These are phyloP conservation scores for Apoderus coryli DNA, from an alignment of 2,888 invertebrate genomes.

Conservation along the genomic window DNA sequence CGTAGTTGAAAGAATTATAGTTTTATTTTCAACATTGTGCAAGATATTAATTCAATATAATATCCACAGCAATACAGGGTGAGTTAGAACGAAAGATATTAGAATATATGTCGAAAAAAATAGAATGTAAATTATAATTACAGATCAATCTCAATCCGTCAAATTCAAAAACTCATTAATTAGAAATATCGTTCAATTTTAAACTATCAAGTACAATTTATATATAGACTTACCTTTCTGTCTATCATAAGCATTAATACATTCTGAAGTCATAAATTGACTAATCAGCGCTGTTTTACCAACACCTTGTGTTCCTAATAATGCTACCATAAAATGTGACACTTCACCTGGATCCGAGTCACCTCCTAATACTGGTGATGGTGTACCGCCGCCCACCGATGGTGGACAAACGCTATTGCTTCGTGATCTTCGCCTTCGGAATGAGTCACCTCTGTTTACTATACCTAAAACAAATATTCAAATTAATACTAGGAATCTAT, in stretches of 20 bases:
- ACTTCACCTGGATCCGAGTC: slow-evolving; percentile 33
- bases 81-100: too few relatives aligned
- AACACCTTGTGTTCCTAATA: slow-evolving; percentile 66
- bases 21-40: too few relatives aligned
- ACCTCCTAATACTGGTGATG: slow-evolving; percentile 35
- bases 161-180: too few relatives aligned
- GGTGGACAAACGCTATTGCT: slow-evolving; percentile 67
- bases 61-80: too few relatives aligned
- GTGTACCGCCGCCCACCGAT: slow-evolving; percentile 23
- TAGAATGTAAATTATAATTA: too few relatives aligned
- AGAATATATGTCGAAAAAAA: too few relatives aligned
- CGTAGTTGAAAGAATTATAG: too few relatives aligned
- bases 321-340: slow-evolving; percentile 49
- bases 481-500: too few relatives aligned
- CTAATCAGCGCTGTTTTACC: slow-evolving; percentile 76
- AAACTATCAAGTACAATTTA: too few relatives aligned
- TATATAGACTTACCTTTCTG: slow-evolving; percentile 59
- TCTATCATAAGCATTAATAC: slow-evolving; percentile 85
- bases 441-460: slow-evolving; percentile 88
- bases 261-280: slow-evolving; percentile 87
- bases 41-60: too few relatives aligned
- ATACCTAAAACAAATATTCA: slow-evolving; percentile 59
- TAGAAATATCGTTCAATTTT: too few relatives aligned
- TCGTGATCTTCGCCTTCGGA: slow-evolving; percentile 68
- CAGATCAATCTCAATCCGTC: too few relatives aligned